Evolutionary conservation across 1,140 invertebrate genomes (phyloP).

Genomic region (Lepidurus arcticus): DNA sequence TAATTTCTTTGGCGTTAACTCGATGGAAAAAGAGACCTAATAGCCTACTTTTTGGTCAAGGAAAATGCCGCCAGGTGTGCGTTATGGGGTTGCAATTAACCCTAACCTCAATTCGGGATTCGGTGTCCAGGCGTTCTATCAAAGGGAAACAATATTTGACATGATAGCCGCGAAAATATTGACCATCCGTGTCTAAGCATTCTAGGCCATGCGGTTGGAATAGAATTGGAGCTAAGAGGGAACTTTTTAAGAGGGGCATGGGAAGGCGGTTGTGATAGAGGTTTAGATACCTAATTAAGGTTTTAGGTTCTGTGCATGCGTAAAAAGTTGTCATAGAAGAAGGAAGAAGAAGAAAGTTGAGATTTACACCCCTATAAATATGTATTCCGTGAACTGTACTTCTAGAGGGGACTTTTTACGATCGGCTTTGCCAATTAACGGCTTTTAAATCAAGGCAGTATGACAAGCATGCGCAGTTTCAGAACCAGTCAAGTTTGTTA

Average conservation of each 20-base stretch:
- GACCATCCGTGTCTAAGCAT: neutral
- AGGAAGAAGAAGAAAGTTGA: neutral
- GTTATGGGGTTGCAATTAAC: neutral
- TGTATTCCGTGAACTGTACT: neutral
- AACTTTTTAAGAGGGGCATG: too few species aligned
- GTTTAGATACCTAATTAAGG: neutral
- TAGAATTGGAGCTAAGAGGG: too few species aligned
- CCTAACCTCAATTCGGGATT: too few species aligned
- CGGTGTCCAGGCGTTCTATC: too few species aligned
- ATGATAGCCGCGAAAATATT: neutral
- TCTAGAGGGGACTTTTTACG: neutral
- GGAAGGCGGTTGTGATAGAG: neutral
- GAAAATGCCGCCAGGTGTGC: neutral
- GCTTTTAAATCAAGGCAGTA: conserved; percentile 15
- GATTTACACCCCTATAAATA: neutral
- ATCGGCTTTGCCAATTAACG: conserved; percentile 10
- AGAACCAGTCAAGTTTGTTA: neutral
- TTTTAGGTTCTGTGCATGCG: neutral
- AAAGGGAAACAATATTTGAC: too few species aligned
- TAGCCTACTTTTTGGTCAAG: neutral
- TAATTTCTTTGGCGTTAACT: neutral
- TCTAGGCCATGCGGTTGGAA: neutral
- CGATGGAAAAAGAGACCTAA: neutral
- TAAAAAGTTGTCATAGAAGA: conserved; percentile 4
- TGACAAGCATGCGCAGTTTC: neutral